Evolutionary conservation across 2,113 vertebrate species (phyloP).

Genomic region (Pituophis catenifer): DNA sequence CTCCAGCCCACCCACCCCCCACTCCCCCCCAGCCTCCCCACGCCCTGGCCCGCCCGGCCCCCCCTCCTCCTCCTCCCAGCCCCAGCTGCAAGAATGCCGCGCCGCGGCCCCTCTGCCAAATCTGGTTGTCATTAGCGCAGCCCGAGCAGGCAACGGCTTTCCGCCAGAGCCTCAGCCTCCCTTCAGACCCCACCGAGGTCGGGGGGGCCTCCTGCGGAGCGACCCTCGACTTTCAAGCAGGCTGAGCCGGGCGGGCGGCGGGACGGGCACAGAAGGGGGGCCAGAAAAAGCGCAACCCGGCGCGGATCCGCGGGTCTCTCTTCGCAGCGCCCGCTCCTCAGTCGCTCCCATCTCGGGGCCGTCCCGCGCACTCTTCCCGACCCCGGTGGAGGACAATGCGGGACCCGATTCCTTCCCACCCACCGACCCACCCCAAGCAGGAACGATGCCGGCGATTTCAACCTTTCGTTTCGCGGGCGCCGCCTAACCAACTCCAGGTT

Average conservation of each 20-base stretch:
- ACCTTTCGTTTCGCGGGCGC: background rate
- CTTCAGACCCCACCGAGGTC: background rate
- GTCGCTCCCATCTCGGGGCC: background rate
- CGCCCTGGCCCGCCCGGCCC: background rate
- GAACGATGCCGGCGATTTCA: background rate
- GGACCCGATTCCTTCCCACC: no score
- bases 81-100: constrained; percentile 71
- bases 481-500: no score
- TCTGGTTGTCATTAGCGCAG: constrained; percentile 83
- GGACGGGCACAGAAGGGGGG: background rate
- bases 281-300: background rate
- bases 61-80: constrained; percentile 62
- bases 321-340: background rate
- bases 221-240: background rate
- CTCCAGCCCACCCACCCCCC: background rate
- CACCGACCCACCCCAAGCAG: background rate
- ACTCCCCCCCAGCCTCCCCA: background rate
- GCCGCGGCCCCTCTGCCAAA: constrained; percentile 72
- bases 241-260: background rate
- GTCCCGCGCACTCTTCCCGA: background rate
- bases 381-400: no score
- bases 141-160: constrained; percentile 29
- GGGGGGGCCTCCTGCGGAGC: background rate
- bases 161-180: constrained; percentile 36
- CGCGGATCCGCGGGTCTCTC: background rate